Conservation (phyloP, 2,888 invertebrate species). For the Raillietiella orientalis region DNA sequence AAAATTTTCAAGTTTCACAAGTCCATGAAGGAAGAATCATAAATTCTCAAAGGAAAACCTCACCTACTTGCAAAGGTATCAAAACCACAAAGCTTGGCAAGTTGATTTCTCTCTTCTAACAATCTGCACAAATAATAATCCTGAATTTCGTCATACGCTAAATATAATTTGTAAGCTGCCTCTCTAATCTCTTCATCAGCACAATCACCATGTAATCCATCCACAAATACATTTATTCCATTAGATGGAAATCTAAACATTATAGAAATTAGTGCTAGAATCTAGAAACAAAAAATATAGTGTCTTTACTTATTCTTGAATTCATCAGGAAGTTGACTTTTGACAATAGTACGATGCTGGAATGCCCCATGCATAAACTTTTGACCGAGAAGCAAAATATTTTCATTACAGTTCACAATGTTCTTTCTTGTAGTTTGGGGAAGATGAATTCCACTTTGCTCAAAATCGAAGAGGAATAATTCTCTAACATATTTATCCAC, state of each 20-base stretch:
- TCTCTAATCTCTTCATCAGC: slow-evolving; percentile 43
- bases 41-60: slow-evolving; percentile 5
- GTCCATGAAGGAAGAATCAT: no score
- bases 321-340: neutral
- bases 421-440: slow-evolving; percentile 28
- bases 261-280: neutral
- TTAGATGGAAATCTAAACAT: slow-evolving; percentile 22
- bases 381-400: slow-evolving; percentile 44
- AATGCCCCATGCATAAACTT: slow-evolving; percentile 42
- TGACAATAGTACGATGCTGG: slow-evolving; percentile 27
- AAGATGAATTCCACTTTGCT: slow-evolving; percentile 86
- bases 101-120: slow-evolving; percentile 32
- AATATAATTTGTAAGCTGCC: slow-evolving; percentile 52
- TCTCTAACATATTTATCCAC: slow-evolving; percentile 58
- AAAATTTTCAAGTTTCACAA: no score
- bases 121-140: slow-evolving; percentile 35
- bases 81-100: slow-evolving; percentile 69
- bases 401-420: slow-evolving; percentile 59
- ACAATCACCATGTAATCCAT: slow-evolving; percentile 52
- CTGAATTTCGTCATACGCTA: slow-evolving; percentile 41
- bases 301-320: neutral
- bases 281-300: neutral
- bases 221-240: slow-evolving; percentile 36
- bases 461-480: slow-evolving; percentile 82
- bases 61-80: slow-evolving; percentile 45